Percentiles rank a stretch among this genome's conserved stretches.
Conservation (phyloP, 92 coral and sea anemone genomes). For the Parazoanthus atlanticus region DNA sequence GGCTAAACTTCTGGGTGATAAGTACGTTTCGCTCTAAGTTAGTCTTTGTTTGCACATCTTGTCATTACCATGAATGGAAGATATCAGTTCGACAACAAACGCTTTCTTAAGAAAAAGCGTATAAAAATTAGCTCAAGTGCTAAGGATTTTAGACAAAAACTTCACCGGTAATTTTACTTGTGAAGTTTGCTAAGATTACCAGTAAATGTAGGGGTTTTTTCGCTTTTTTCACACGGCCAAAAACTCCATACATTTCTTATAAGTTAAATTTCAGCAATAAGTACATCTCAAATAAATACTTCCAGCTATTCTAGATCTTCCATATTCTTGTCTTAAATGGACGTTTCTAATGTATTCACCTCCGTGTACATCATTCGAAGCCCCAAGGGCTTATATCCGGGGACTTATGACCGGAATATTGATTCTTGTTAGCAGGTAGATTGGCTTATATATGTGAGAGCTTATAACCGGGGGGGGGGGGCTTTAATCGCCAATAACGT, state of each 20-base stretch:
- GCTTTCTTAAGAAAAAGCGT: not conserved
- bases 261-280: not conserved
- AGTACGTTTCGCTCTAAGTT: slow-evolving; percentile 48
- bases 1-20: slow-evolving; percentile 85
- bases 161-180: not conserved
- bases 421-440: no score
- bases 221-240: no score
- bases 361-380: no score
- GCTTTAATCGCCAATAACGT: no score
- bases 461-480: no score
- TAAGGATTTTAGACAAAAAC: not conserved
- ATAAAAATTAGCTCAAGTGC: not conserved
- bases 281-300: no score
- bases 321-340: not conserved
- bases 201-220: no score
- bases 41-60: not conserved
- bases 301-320: no score
- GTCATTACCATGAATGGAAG: not conserved
- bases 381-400: not conserved
- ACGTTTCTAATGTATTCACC: not conserved
- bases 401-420: no score
- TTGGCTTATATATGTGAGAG: no score
- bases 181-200: no score
- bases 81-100: not conserved
- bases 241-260: not conserved